Evolutionary conservation across 2,888 invertebrate species (phyloP).

Genomic region (Orchestes rusci): DNA sequence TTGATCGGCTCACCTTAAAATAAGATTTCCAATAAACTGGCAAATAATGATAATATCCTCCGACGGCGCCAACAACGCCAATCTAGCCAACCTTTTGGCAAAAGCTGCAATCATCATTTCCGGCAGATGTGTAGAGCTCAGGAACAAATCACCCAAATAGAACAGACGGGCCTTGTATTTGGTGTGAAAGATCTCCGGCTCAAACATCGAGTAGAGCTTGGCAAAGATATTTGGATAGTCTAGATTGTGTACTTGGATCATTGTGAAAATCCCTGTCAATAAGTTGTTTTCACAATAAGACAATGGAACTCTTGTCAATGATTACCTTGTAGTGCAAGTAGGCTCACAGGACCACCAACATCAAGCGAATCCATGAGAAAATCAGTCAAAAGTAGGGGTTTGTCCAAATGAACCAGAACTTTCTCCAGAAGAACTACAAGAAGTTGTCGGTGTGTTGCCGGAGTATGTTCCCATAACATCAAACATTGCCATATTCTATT

Average conservation of each 20-base stretch:
- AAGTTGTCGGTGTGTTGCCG: slow-evolving; percentile 67
- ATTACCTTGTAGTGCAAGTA: slow-evolving; percentile 86
- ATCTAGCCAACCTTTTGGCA: slow-evolving; percentile 77
- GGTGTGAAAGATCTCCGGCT: slow-evolving; percentile 84
- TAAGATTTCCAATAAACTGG: slow-evolving; percentile 77
- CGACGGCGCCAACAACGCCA: slow-evolving; percentile 76
- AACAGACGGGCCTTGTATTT: slow-evolving; percentile 85
- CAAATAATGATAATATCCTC: slow-evolving; percentile 70
- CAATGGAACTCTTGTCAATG: no score
- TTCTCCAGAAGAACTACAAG: slow-evolving; percentile 75
- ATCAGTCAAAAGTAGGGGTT: slow-evolving; percentile 80
- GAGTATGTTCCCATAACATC: slow-evolving; percentile 65
- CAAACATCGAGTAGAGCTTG: slow-evolving; percentile 91
- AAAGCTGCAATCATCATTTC: slow-evolving; percentile 89
- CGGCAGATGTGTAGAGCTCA: slow-evolving; percentile 91
- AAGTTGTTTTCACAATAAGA: no score
- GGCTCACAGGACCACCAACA: slow-evolving; percentile 77
- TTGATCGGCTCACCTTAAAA: slow-evolving; percentile 51
- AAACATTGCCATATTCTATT: slow-evolving; percentile 71
- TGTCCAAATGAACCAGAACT: slow-evolving; percentile 70
- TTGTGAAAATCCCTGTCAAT: slow-evolving; percentile 83
- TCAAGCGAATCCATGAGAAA: slow-evolving; percentile 87
- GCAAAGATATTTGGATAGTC: slow-evolving; percentile 93
- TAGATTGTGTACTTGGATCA: slow-evolving; percentile 87
- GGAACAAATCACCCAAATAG: slow-evolving; percentile 81